Evolutionary conservation across 2,888 invertebrate species (phyloP).

Genomic region (Oxyteleia sp.): DNA sequence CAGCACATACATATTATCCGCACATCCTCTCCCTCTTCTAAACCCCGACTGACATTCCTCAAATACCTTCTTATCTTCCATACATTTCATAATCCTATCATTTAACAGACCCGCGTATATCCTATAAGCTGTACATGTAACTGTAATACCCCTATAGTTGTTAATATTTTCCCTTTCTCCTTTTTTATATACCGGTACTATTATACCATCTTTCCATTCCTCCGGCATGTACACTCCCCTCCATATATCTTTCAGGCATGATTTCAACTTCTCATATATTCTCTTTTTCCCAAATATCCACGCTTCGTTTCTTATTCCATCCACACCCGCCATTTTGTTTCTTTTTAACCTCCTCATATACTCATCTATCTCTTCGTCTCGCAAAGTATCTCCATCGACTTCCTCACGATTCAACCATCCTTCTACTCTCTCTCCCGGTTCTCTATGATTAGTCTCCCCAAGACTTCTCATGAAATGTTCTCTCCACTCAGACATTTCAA

Average conservation of each 20-base stretch:
- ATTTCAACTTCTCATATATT: not conserved
- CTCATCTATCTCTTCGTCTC: too few species aligned
- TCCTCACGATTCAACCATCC: too few species aligned
- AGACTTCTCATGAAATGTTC: not conserved
- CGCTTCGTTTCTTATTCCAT: constrained; percentile 1
- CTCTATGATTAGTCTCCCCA: too few species aligned
- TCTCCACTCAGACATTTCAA: not conserved
- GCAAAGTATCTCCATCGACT: too few species aligned
- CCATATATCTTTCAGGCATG: not conserved
- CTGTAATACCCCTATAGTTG: constrained; percentile 1
- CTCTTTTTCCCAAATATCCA: not conserved
- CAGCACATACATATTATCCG: not conserved
- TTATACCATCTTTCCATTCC: constrained; percentile 7
- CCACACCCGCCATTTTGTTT: too few species aligned
- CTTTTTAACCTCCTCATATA: too few species aligned
- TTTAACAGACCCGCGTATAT: constrained; percentile 1
- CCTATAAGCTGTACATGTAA: constrained; percentile 2
- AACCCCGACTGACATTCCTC: not conserved
- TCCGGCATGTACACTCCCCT: not conserved
- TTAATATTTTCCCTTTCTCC: not conserved
- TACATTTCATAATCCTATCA: not conserved
- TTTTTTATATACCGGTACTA: not conserved
- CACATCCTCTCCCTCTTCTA: constrained; percentile 13
- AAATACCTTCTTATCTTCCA: not conserved
- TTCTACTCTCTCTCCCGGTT: too few species aligned